Percentiles rank a stretch among this genome's conserved stretches.
Conservation (phyloP, 2,888 invertebrate genomes). For the Conomelus anceps region DNA sequence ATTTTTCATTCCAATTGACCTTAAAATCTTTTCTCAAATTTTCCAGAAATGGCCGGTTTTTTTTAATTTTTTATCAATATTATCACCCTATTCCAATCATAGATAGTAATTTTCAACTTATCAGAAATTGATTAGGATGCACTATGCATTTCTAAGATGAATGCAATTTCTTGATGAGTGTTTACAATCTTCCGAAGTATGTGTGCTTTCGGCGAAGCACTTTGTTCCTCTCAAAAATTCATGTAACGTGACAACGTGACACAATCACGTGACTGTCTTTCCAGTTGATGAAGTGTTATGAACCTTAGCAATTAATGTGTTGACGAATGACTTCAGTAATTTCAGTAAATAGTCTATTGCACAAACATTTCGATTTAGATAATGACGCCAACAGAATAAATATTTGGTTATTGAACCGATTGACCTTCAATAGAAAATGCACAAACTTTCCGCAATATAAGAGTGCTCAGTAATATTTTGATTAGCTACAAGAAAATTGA, state of each 20-base stretch:
- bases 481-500: no score
- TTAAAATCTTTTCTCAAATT: no score
- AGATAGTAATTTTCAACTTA: no score
- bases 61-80: no score
- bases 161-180: background rate
- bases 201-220: background rate
- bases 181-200: background rate
- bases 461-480: no score
- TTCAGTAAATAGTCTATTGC: background rate
- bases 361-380: background rate
- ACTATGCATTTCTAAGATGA: background rate
- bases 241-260: no score
- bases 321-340: background rate
- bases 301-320: background rate
- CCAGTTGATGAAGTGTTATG: background rate
- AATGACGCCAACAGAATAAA: background rate
- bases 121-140: background rate
- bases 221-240: background rate
- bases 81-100: no score
- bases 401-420: background rate
- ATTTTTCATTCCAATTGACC: no score
- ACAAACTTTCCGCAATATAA: no score
- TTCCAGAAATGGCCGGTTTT: no score
- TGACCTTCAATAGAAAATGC: background rate
- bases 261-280: background rate